Percentiles rank a stretch among this genome's conserved stretches.
These are phyloP conservation scores for Euleptes europaea DNA, from an alignment of 2,113 vertebrate species.

Conservation along the genomic window DNA sequence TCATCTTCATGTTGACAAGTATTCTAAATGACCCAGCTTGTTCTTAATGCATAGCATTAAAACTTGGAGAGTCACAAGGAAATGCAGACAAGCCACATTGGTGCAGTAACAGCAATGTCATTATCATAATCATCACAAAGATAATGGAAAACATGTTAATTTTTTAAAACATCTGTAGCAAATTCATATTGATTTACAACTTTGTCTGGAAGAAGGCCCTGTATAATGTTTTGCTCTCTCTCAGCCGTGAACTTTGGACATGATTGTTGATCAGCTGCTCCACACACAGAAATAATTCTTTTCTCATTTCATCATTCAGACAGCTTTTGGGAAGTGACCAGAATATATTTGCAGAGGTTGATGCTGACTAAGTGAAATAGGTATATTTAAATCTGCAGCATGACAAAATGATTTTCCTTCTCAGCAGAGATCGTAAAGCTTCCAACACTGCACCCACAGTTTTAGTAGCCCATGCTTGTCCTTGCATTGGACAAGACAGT, in stretches of 20 bases:
- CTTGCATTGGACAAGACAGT: neutral
- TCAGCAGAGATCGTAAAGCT: neutral
- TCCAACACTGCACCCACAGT: neutral
- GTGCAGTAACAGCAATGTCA: neutral
- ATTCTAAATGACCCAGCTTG: neutral
- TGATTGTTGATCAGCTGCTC: constrained; percentile 30
- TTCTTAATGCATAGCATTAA: neutral
- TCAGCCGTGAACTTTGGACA: constrained; percentile 23
- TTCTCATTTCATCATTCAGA: constrained; percentile 30
- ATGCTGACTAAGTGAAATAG: neutral
- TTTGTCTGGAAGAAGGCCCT: constrained; percentile 30
- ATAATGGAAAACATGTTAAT: neutral
- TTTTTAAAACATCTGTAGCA: neutral
- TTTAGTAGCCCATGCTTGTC: neutral
- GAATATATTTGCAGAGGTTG: constrained; percentile 20
- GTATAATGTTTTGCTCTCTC: constrained; percentile 1
- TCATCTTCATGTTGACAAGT: neutral
- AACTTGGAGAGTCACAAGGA: neutral
- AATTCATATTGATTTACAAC: neutral
- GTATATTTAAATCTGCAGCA: constrained; percentile 30
- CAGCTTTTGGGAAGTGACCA: constrained; percentile 9
- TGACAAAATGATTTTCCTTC: neutral
- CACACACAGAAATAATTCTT: constrained; percentile 13
- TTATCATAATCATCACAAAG: constrained; percentile 18
- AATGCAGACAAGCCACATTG: neutral